Base-by-base conservation (phyloP, 1,140 invertebrate species). In the Teleopsis dalmanni region DNA sequence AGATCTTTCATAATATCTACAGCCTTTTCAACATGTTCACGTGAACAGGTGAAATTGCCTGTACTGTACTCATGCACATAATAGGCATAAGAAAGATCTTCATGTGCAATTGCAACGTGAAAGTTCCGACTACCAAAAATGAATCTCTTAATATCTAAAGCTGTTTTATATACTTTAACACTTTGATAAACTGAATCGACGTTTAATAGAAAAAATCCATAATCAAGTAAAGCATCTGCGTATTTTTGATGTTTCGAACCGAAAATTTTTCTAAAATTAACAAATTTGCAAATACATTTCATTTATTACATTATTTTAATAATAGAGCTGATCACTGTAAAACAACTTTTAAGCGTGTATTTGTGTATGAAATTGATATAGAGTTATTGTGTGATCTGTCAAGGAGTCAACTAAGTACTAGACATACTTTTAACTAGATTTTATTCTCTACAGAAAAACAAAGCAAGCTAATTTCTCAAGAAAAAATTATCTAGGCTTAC, bases 51-150 rank as follows among this genome's bases (percentile, higher is more conserved):
- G 71, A 95, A 95, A 52, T 83, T 80, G 5, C 91, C 90, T 10
- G 87, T 84, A 62, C 82, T 91, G 68, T 96, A 95, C 73, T 95
- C 90, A 37, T 86, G 80, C 9, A 95, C 90, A 68, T 95, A 95
- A 14, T 88, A 81, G 25, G 89, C 89, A 74, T 95, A 95, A 1
- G 90, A 89, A 11, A 95, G 73, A 73, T 95, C 91, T 74, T 94
- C 91, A 70, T 91, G 83, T 22, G 85, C 86, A 22, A 87, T 79
- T 2, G 91, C 91, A 45, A 94, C 84, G 62, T 87, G 82, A 46
- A 95, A 79, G 74, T 91, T 94, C 62, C 81, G 80, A 56, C 81
- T 81, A 10, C 88, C 86, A 75, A 92, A 95, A 59, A 92, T 81
- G 47, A 73, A 68, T 60, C 81, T 79, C 47, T 88, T 79, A 36